These are phyloP conservation scores for Serrognathus titanus DNA, from an alignment of 2,888 invertebrate genomes.

Conservation along the genomic window DNA sequence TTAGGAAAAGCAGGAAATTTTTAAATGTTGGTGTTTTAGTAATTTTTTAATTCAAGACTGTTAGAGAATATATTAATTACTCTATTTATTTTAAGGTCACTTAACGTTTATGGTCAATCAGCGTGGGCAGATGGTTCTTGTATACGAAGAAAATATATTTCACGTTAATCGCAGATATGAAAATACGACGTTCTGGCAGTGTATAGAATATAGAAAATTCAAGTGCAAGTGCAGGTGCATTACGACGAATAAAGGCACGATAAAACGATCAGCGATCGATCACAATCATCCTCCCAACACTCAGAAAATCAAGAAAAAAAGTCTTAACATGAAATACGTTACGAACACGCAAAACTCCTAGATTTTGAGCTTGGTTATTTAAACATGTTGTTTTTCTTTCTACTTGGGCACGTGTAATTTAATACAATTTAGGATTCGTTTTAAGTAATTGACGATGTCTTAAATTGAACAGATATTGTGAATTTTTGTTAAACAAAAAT, in stretches of 20 bases:
- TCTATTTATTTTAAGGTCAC: slow-evolving; percentile 10
- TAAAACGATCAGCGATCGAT: slow-evolving; percentile 3
- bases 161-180: slow-evolving; percentile 27
- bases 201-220: slow-evolving; percentile 25
- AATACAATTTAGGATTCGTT: too few relatives aligned
- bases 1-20: too few relatives aligned
- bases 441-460: too few relatives aligned
- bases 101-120: slow-evolving; percentile 27
- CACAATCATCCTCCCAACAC: slow-evolving; percentile 17
- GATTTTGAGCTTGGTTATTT: too few relatives aligned
- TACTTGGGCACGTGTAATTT: too few relatives aligned
- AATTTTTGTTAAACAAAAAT: too few relatives aligned
- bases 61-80: too few relatives aligned
- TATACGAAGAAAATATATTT: slow-evolving; percentile 28
- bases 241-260: slow-evolving; percentile 10
- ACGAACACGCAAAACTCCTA: not conserved
- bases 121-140: slow-evolving; percentile 23
- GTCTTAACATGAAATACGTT: slow-evolving; percentile 11
- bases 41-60: too few relatives aligned
- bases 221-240: slow-evolving; percentile 26
- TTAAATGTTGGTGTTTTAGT: too few relatives aligned
- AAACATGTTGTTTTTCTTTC: too few relatives aligned
- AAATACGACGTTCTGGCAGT: slow-evolving; percentile 28
- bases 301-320: slow-evolving; percentile 7
- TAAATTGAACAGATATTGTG: too few relatives aligned